phyloP scores from a whole-genome alignment of 2,888 invertebrate genomes.

The Cartodere bifasciata region DNA sequence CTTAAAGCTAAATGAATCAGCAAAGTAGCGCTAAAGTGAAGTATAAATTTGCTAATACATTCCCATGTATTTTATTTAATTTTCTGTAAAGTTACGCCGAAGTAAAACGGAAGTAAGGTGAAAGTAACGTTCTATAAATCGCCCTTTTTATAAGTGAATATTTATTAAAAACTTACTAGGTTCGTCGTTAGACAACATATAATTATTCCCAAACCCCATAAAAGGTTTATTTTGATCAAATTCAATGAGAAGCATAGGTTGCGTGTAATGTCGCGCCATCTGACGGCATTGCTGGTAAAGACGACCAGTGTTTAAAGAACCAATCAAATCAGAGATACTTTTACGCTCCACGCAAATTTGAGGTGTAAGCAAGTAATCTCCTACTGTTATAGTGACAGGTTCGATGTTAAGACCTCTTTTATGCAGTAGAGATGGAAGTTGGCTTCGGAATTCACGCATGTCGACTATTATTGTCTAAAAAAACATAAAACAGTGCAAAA shows the following conservation, averaged over 20 bases:
- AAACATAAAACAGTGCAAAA: too few species aligned
- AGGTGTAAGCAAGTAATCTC: slow-evolving; percentile 94
- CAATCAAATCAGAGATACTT: slow-evolving; percentile 89
- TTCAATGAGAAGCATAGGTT: slow-evolving; percentile 87
- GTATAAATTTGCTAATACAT: too few species aligned
- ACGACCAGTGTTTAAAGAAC: slow-evolving; percentile 88
- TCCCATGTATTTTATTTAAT: too few species aligned
- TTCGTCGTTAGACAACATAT: too few species aligned
- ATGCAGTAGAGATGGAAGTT: slow-evolving; percentile 87
- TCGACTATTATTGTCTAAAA: slow-evolving; percentile 80
- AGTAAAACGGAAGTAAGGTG: too few species aligned
- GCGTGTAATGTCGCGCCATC: slow-evolving; percentile 80
- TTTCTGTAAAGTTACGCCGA: too few species aligned
- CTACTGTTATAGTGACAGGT: slow-evolving; percentile 79
- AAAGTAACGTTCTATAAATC: too few species aligned
- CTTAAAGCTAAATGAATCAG: too few species aligned
- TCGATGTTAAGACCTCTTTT: slow-evolving; percentile 85
- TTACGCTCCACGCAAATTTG: slow-evolving; percentile 96
- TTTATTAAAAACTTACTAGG: too few species aligned
- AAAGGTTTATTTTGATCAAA: slow-evolving; percentile 92
- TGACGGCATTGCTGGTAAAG: slow-evolving; percentile 90
- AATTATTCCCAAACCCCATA: too few species aligned
- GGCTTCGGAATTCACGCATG: slow-evolving; percentile 95
- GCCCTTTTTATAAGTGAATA: not conserved
- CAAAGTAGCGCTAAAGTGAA: too few species aligned